These are phyloP conservation scores for Chionomys nivalis DNA, from an alignment of 2,113 vertebrate genomes.

Conservation along the genomic window DNA sequence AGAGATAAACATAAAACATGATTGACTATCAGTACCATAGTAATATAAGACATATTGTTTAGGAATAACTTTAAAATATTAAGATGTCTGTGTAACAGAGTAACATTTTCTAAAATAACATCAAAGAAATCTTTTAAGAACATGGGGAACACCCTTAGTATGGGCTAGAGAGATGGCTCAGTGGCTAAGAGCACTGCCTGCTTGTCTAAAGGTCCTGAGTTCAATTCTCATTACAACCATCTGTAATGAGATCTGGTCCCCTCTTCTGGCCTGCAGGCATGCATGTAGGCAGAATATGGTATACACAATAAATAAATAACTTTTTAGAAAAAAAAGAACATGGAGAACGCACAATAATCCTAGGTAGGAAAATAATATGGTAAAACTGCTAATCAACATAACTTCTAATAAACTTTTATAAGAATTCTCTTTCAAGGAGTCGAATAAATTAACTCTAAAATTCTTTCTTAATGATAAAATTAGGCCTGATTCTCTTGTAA, in stretches of 20 bases:
- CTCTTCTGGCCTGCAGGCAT: too few species aligned
- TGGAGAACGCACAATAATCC: neutral
- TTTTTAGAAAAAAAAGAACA: too few species aligned
- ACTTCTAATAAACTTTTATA: slow-evolving; percentile 16
- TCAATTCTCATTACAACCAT: too few species aligned
- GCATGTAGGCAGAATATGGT: too few species aligned
- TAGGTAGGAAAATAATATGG: neutral
- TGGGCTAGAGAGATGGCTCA: too few species aligned
- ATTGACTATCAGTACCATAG: neutral
- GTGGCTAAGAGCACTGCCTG: too few species aligned
- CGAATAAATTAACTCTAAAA: neutral
- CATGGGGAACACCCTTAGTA: too few species aligned
- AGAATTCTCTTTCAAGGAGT: neutral
- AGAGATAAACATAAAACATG: neutral
- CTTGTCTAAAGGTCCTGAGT: too few species aligned
- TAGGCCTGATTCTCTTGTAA: neutral
- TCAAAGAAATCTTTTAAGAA: neutral
- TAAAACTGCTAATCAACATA: neutral
- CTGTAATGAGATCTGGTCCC: too few species aligned
- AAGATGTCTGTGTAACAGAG: neutral
- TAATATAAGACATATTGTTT: neutral
- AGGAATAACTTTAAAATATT: slow-evolving; percentile 30
- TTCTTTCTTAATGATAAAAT: neutral
- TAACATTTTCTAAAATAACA: neutral
- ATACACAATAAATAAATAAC: too few species aligned